Evolutionary conservation across 2,888 invertebrate species (phyloP), one percentile per base, ranked within the genome.

Genomic region (Biston betularia): DNA sequence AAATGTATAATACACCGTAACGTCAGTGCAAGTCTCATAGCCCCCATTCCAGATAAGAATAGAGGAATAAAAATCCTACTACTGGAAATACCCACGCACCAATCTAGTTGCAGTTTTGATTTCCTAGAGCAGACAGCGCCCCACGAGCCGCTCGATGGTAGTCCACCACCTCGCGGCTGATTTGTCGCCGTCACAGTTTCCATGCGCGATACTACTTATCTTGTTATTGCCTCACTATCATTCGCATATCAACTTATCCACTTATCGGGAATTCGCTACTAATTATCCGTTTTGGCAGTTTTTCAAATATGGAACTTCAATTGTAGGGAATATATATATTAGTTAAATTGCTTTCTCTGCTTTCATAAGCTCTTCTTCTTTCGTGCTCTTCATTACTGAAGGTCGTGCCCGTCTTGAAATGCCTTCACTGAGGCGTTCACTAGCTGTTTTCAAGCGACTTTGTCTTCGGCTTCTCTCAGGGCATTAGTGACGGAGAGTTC

Each of bases 281-380:
- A 40, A 53, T 53, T 53, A 53, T 53, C 40, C 53, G 53, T 6
- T 40, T 53, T 14, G 15, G 15, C 38, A 40, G 38, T 38, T 40
- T 24, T 52, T 40, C 34, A 11, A 12, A 12, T 40, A 15, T n/a
- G n/a, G n/a, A n/a, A 10, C 15, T 15, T 6, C 5, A 6, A 15
- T 15, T 40, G 11, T 35, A 8, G 15, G 10, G 10, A 15, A 40
- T 15, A 40, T 53, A 15, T 40, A 2, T 24, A 2, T 24, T 24
- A 11, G 8, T 40, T 40, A 1, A 48, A 6, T 24, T 48, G 10
- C 11, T 48, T 24, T 24, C 10, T 11, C 48, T 12, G 10, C 24
- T 24, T 24, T 24, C 24, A 24, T 2, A 24, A 24, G 3, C 24
- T 24, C 1, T 24, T 3, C 24, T 2, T 24, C 24, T 24, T 24